Evolutionary conservation across 2,797 vertebrate genomes (phyloP), one percentile per base, ranked within the genome.

Genomic region (Heterohyrax brucei): DNA sequence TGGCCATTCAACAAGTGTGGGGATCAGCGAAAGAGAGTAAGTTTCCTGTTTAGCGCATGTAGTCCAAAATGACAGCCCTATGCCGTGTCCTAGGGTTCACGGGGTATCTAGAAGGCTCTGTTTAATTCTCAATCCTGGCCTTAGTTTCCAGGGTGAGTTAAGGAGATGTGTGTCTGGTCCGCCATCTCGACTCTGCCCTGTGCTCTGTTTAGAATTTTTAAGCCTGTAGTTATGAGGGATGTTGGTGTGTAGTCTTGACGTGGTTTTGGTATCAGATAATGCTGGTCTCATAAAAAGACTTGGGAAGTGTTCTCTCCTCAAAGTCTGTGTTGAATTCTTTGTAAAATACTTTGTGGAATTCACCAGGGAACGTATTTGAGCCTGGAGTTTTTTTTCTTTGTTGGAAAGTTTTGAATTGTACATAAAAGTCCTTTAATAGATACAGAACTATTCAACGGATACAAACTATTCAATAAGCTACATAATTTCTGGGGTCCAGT

Each of bases 331-430:
- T 75, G 66, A 62, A 78, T 64, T 30, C 33, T 87, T 75, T 44
- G 76, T 93, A 30, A 62, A 64, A 93, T 50, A 19, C 73, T 62
- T 93, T 44, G 46, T 53, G 62, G 18, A 79, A 62, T 72, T 59
- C 18, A 33, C 10, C 14, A 62, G 22, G 14, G 62, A 86, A 85
- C 22, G 16, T 39, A 50, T 22, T 28, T 72, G 18, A 13, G 22
- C 12, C 22, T 50, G 50, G 44, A 66, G 3, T 82, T 88, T 73
- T 89, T 82, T 88, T 73, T 89, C 24, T 62, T 80, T 72, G 73
- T 79, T 84, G 53, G 12, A 84, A 72, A 56, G 83, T 78, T 85
- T 85, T 39, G 85, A 90, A 53, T 9, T 73, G 22, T 10, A 44
- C 2, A 1, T 64, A 64, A 64, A 28, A 28, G 72, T 79, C n/a